Conservation (phyloP, 2,797 vertebrate species). For the Sebastes itinus region DNA sequence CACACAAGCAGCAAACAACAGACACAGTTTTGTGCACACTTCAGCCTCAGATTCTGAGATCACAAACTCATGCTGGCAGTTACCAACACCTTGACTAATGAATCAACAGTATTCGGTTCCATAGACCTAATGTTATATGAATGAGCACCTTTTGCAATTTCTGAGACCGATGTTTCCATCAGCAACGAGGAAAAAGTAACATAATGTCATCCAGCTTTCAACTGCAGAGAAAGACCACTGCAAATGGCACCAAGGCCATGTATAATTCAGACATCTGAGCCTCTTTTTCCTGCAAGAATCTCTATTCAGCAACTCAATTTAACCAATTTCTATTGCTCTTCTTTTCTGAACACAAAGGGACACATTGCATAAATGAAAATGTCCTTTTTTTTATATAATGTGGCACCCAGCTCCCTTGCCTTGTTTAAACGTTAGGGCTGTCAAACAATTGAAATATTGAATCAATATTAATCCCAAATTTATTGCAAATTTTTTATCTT, state of each 20-base stretch:
- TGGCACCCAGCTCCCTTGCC: too few species aligned
- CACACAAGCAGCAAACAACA: neutral
- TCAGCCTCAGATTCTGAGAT: neutral
- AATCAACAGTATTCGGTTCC: neutral
- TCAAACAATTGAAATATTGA: too few species aligned
- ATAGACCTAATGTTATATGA: neutral
- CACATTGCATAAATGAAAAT: neutral
- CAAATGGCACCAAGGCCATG: neutral
- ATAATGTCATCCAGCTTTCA: neutral
- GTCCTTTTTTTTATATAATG: neutral
- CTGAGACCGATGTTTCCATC: neutral
- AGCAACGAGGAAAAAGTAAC: neutral
- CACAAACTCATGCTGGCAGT: neutral
- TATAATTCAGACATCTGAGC: constrained; percentile 11
- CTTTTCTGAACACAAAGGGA: neutral
- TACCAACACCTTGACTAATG: neutral
- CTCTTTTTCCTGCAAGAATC: neutral
- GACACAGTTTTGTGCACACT: neutral
- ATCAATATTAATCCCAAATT: too few species aligned
- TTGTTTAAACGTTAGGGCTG: too few species aligned
- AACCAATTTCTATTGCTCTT: neutral
- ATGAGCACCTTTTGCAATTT: neutral
- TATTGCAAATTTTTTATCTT: too few species aligned
- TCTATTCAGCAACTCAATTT: neutral
- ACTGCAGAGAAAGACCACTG: neutral